Percentiles rank a stretch among this genome's conserved stretches.
These are phyloP conservation scores for Lipotes vexillifer DNA, from an alignment of 2,113 vertebrate species.

Conservation along the genomic window DNA sequence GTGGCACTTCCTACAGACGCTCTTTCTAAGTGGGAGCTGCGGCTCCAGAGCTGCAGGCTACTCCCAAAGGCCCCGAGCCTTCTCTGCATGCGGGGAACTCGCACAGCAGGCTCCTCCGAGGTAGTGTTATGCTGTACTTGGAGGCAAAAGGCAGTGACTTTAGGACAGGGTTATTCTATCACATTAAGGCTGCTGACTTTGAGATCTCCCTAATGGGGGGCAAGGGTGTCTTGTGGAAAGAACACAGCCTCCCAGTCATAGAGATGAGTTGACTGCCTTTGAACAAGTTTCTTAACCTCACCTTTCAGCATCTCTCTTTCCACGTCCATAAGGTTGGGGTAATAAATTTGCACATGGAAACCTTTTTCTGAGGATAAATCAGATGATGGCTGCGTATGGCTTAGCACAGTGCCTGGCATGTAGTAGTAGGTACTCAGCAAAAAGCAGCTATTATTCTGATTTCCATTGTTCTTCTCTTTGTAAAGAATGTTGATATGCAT, in stretches of 20 bases:
- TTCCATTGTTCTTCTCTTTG: not conserved
- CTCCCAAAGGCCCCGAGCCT: not conserved
- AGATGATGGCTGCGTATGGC: fast-evolving
- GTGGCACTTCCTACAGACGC: not conserved
- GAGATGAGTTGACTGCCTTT: not conserved
- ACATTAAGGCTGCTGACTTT: not conserved
- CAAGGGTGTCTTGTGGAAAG: not conserved
- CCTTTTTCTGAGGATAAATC: not conserved
- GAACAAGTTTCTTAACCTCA: not conserved
- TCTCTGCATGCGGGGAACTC: fast-evolving
- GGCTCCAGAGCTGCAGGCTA: not conserved
- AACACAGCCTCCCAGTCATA: not conserved
- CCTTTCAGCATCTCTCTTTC: not conserved
- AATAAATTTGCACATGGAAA: not conserved
- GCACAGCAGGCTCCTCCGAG: not conserved
- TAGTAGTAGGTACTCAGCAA: fast-evolving
- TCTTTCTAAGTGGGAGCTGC: not conserved
- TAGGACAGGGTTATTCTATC: not conserved
- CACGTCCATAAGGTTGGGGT: fast-evolving
- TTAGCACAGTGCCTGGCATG: not conserved
- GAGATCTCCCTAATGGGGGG: not conserved
- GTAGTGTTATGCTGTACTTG: fast-evolving
- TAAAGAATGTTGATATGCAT: not conserved
- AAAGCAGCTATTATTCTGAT: not conserved
- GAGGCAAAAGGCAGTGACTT: not conserved